Evolutionary conservation across 2,888 invertebrate species (phyloP).

Genomic region (Nomada ruficornis): DNA sequence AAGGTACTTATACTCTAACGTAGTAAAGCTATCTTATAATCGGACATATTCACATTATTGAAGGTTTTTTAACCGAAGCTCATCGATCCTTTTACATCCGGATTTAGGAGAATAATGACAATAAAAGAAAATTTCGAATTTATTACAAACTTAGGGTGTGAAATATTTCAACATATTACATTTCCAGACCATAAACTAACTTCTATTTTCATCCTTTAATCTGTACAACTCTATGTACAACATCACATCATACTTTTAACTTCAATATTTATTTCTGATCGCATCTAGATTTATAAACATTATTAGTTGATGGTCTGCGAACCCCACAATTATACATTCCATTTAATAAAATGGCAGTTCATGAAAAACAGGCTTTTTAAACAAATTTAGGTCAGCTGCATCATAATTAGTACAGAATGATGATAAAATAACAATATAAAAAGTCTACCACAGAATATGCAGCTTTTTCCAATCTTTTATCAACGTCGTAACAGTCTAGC

Average conservation of each 20-base stretch:
- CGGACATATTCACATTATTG: constrained; percentile 9
- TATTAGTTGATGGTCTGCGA: constrained; percentile 83
- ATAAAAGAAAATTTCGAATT: constrained; percentile 54
- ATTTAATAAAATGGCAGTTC: constrained; percentile 55
- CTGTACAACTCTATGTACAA: constrained; percentile 84
- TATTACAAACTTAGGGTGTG: constrained; percentile 64
- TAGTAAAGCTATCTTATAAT: constrained; percentile 9
- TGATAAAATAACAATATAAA: constrained; percentile 41
- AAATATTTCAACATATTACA: constrained; percentile 66
- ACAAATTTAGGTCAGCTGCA: constrained; percentile 27
- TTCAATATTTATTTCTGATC: constrained; percentile 45
- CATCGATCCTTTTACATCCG: background rate
- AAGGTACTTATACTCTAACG: constrained; percentile 11
- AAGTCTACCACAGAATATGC: constrained; percentile 30
- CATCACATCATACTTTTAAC: constrained; percentile 75
- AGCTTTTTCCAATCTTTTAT: constrained; percentile 34
- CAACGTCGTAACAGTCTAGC: constrained; percentile 52
- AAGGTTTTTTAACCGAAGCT: constrained; percentile 9
- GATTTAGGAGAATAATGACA: constrained; percentile 27
- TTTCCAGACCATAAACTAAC: constrained; percentile 83
- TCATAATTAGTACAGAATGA: constrained; percentile 32
- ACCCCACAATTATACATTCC: constrained; percentile 68
- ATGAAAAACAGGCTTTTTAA: constrained; percentile 30
- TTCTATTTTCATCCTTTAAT: constrained; percentile 79
- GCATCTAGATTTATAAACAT: constrained; percentile 55